phyloP scores from a whole-genome alignment of 2,888 invertebrate genomes.

The Ophion costatus region DNA sequence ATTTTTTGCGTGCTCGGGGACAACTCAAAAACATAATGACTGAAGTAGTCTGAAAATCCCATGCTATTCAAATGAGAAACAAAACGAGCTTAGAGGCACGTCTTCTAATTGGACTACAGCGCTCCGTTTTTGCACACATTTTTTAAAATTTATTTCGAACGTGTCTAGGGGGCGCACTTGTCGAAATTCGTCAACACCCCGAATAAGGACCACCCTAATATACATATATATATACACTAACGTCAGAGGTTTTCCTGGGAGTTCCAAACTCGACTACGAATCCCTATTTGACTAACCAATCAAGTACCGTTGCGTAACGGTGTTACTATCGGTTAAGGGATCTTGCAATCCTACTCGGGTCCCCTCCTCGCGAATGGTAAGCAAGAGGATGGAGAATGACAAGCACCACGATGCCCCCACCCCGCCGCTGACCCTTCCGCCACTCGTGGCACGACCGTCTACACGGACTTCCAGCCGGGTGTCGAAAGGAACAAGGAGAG shows the following conservation, averaged over 20 bases:
- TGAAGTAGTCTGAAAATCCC: background rate
- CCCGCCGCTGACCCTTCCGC: background rate
- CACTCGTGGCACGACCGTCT: background rate
- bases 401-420: background rate
- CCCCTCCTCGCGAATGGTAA: background rate
- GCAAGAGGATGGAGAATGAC: background rate
- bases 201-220: too few relatives aligned
- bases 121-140: background rate
- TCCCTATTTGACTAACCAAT: slow-evolving; percentile 10
- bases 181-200: too few relatives aligned
- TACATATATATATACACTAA: background rate
- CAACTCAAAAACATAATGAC: background rate
- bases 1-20: background rate
- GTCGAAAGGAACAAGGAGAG: background rate
- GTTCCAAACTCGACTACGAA: background rate
- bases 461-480: background rate
- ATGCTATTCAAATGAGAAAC: background rate
- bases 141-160: background rate
- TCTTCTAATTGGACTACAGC: too few relatives aligned
- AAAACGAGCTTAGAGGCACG: background rate
- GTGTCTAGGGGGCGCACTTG: too few relatives aligned
- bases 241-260: background rate
- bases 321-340: slow-evolving; percentile 4
- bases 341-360: background rate
- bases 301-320: slow-evolving; percentile 13